Percentiles rank a stretch among this genome's conserved stretches.
phyloP scores from a whole-genome alignment of 2,797 vertebrate species.

The Arctocebus calabarensis region DNA sequence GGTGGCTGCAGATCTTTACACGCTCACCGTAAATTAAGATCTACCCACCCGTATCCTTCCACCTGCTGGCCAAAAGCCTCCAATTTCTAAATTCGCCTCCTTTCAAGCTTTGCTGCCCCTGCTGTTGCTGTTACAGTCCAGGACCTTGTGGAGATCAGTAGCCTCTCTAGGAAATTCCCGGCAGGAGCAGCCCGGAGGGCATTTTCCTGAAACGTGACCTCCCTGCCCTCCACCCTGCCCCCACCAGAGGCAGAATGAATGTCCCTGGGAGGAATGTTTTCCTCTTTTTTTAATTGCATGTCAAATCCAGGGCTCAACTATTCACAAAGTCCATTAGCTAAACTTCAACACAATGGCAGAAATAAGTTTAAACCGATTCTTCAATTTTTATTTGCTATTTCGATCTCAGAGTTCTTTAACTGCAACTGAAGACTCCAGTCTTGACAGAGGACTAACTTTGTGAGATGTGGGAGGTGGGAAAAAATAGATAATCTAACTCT shows the following conservation, averaged over 20 bases:
- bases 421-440: constrained; percentile 49
- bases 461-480: constrained; percentile 73
- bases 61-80: background rate
- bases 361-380: background rate
- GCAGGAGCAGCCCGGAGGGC: background rate
- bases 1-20: background rate
- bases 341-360: background rate
- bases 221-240: fast-evolving
- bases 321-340: background rate
- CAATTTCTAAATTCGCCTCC: background rate
- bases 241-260: background rate
- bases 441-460: constrained; percentile 73
- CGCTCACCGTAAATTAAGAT: background rate
- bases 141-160: background rate
- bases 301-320: constrained; percentile 21
- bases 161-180: background rate
- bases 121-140: background rate
- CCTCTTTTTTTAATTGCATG: background rate
- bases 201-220: background rate
- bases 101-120: background rate
- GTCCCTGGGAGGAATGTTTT: background rate
- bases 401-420: constrained; percentile 37
- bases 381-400: constrained; percentile 40
- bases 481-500: constrained; percentile 75
- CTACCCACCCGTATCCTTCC: too few species aligned